Base-by-base conservation (phyloP, 2,888 invertebrate genomes). In the Xestia ashworthii region DNA sequence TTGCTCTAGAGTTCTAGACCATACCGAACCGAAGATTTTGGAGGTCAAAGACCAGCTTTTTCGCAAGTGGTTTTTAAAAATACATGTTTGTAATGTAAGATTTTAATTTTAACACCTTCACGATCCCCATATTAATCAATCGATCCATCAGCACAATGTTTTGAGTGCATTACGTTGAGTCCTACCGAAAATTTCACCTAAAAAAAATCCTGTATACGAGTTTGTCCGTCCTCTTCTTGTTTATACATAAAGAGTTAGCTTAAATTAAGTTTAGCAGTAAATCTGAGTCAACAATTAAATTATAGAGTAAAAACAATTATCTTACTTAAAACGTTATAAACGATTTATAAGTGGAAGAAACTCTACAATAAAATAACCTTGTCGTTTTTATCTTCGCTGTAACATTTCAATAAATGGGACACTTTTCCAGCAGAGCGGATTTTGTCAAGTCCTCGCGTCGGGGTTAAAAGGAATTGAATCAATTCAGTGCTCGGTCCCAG, bases 381-480 rank as follows among this genome's bases (percentile, higher is more conserved):
- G 9, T 38, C 25, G 44, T 11, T 74, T 74, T 71, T 60, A 65
- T 74, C 46, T 69, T 58, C 66, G 5, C 69, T 79, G 6, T 78
- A 48, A 80, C 69, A 72, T 72, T 74, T 78, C 80, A 85, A 88
- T 90, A 88, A 92, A 92, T 90, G 87, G 89, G 90, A 89, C 89
- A 92, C 91, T 92, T 92, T 90, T 90, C 89, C 89, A 91, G 89
- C 87, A 82, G 90, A 90, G 88, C 87, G 90, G 93, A 93, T 93
- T 93, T 93, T 90, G 92, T 91, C 91, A 82, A 93, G 91, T 91
- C 89, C 90, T 88, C 90, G 67, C 83, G 44, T 55, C 78, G 89
- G 84, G 90, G 91, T 91, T 92, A 90, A 90, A 93, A 92, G 92
- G 93, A 95, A 95, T 96, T 96, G 95, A 96, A 95, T 96, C 95